A percentile compares a stretch with the other conserved stretches of the same genome.
Conservation (phyloP, 2,888 invertebrate genomes). For the Tortrix viridana region DNA sequence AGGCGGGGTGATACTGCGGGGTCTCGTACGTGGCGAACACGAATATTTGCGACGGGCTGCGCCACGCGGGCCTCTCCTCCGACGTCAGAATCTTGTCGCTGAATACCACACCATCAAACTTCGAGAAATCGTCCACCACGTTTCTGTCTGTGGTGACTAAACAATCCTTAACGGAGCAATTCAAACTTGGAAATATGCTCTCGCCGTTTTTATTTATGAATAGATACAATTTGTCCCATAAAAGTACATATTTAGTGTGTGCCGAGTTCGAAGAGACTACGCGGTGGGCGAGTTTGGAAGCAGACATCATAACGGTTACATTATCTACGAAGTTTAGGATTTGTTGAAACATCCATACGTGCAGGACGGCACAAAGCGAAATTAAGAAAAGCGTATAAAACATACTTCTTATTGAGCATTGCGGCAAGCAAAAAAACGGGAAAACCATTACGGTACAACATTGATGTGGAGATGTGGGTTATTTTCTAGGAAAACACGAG, state of each 20-base stretch:
- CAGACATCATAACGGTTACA: constrained; percentile 36
- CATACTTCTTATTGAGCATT: constrained; percentile 45
- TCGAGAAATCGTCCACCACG: constrained; percentile 46
- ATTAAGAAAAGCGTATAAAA: constrained; percentile 41
- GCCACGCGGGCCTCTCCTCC: constrained; percentile 44
- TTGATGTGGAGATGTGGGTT: constrained; percentile 19
- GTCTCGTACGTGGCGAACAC: constrained; percentile 59
- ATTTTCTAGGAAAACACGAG: constrained; percentile 17
- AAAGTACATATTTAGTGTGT: constrained; percentile 48
- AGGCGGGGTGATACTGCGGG: constrained; percentile 51
- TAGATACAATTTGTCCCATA: constrained; percentile 46
- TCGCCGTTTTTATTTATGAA: constrained; percentile 17
- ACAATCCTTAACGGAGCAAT: constrained; percentile 52
- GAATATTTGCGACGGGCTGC: constrained; percentile 52
- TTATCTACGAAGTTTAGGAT: constrained; percentile 43
- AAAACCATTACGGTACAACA: constrained; percentile 36
- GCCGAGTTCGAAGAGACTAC: neutral
- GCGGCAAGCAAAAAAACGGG: constrained; percentile 39
- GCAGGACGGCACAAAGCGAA: constrained; percentile 42
- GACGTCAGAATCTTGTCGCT: constrained; percentile 45
- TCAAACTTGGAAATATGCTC: constrained; percentile 37
- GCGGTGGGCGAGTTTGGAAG: constrained; percentile 13
- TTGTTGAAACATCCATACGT: constrained; percentile 43
- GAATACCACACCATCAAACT: constrained; percentile 58
- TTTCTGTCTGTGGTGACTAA: constrained; percentile 50